phyloP scores from a whole-genome alignment of 2,888 invertebrate genomes.

The Rhamphomyia laevipes region DNA sequence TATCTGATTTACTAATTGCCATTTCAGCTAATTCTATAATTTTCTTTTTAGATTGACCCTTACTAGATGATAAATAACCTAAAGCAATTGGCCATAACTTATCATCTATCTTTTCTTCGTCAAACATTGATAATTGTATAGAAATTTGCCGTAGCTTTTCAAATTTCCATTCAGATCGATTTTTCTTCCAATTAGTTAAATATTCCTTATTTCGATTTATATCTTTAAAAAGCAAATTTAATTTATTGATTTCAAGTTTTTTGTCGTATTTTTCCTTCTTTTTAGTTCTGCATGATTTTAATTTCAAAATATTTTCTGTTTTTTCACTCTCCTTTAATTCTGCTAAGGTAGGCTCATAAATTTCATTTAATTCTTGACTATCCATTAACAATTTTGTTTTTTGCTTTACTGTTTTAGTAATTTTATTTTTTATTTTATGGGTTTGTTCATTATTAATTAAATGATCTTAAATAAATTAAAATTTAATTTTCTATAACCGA shows the following conservation, averaged over 20 bases:
- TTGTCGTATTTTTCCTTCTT: slow-evolving; percentile 52
- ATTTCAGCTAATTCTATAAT: slow-evolving; percentile 52
- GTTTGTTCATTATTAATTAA: too few relatives aligned
- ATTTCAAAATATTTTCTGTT: slow-evolving; percentile 31
- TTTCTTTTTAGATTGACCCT: slow-evolving; percentile 52
- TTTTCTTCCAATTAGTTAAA: slow-evolving; percentile 61
- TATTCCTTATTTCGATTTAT: slow-evolving; percentile 53
- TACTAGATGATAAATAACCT: slow-evolving; percentile 58
- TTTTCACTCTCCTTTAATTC: slow-evolving; percentile 28
- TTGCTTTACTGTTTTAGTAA: too few relatives aligned
- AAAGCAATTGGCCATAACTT: slow-evolving; percentile 52
- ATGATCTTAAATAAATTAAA: too few relatives aligned
- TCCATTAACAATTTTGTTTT: too few relatives aligned
- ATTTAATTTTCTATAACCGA: too few relatives aligned
- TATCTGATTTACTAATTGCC: slow-evolving; percentile 49
- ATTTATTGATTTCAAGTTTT: slow-evolving; percentile 43
- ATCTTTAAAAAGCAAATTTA: slow-evolving; percentile 42
- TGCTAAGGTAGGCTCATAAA: slow-evolving; percentile 28
- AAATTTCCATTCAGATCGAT: slow-evolving; percentile 63
- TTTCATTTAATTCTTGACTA: too few relatives aligned
- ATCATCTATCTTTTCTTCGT: slow-evolving; percentile 45
- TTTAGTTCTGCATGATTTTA: slow-evolving; percentile 51
- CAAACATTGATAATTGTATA: slow-evolving; percentile 57
- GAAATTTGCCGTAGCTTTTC: slow-evolving; percentile 68
- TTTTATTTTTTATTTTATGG: too few relatives aligned